Conservation (phyloP, 2,113 vertebrate genomes). For the Gobio gobio region DNA sequence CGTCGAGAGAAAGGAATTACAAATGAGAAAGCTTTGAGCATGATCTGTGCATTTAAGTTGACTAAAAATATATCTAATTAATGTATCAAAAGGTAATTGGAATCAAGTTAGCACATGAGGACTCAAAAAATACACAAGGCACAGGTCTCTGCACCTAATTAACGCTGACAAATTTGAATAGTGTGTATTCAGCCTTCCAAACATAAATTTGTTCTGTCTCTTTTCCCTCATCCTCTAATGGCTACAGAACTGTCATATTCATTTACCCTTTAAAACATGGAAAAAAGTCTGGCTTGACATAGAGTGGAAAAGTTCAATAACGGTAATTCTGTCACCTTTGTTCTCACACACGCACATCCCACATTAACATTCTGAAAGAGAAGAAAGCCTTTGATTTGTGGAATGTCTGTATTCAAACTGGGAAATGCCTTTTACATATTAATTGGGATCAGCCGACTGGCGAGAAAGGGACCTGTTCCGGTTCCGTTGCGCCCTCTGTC, state of each 20-base stretch:
- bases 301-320: constrained; percentile 68
- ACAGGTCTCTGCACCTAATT: constrained; percentile 32
- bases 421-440: constrained; percentile 54
- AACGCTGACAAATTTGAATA: constrained; percentile 22
- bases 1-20: constrained; percentile 13
- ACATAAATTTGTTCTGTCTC: constrained; percentile 20
- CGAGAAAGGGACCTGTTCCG: constrained; percentile 32
- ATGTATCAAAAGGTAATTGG: constrained; percentile 53
- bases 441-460: constrained; percentile 50
- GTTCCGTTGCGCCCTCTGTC: constrained; percentile 29
- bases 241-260: constrained; percentile 51
- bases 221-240: not conserved
- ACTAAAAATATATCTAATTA: constrained; percentile 57
- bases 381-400: constrained; percentile 62
- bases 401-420: constrained; percentile 57
- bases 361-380: constrained; percentile 70
- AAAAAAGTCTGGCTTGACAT: constrained; percentile 60
- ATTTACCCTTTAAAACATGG: constrained; percentile 55
- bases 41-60: constrained; percentile 52
- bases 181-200: constrained; percentile 51
- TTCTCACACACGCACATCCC: constrained; percentile 58
- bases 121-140: constrained; percentile 36
- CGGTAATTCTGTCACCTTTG: constrained; percentile 68
- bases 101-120: constrained; percentile 38
- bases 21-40: not conserved